Percentiles rank a stretch among this genome's conserved stretches.
phyloP scores from a whole-genome alignment of 2,888 invertebrate genomes.

The Bombyx huttoni region DNA sequence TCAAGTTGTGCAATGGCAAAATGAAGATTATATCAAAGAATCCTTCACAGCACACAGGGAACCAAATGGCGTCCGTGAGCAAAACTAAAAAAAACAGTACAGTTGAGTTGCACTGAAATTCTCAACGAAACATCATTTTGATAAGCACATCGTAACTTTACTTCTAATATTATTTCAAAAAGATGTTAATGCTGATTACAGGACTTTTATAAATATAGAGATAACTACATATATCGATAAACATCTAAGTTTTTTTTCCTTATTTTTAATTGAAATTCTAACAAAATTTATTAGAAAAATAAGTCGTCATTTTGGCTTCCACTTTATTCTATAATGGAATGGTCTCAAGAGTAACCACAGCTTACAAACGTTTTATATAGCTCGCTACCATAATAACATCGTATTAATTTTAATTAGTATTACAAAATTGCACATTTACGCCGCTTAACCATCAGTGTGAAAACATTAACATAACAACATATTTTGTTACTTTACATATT shows the following conservation, averaged over 20 bases:
- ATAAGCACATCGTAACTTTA: no score
- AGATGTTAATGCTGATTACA: background rate
- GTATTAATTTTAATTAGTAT: slow-evolving; percentile 4
- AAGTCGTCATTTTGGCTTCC: slow-evolving; percentile 70
- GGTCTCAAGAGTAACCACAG: slow-evolving; percentile 63
- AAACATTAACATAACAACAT: background rate
- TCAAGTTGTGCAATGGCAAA: no score
- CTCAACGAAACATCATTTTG: no score
- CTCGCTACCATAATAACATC: slow-evolving; percentile 21
- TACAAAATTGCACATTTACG: background rate
- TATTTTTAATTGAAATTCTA: slow-evolving; percentile 59
- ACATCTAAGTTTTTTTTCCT: slow-evolving; percentile 58
- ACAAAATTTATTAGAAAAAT: slow-evolving; percentile 70
- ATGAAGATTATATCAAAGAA: no score
- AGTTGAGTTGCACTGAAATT: no score
- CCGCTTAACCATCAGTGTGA: slow-evolving; percentile 1
- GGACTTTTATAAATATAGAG: background rate
- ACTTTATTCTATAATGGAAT: slow-evolving; percentile 65
- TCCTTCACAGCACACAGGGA: no score
- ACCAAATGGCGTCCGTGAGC: no score
- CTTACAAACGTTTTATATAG: slow-evolving; percentile 27
- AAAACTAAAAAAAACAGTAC: no score
- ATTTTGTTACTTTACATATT: slow-evolving; percentile 1
- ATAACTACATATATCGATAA: slow-evolving; percentile 50
- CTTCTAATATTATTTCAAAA: no score